Conservation (phyloP, 2,113 vertebrate genomes). For the Puma concolor region DNA sequence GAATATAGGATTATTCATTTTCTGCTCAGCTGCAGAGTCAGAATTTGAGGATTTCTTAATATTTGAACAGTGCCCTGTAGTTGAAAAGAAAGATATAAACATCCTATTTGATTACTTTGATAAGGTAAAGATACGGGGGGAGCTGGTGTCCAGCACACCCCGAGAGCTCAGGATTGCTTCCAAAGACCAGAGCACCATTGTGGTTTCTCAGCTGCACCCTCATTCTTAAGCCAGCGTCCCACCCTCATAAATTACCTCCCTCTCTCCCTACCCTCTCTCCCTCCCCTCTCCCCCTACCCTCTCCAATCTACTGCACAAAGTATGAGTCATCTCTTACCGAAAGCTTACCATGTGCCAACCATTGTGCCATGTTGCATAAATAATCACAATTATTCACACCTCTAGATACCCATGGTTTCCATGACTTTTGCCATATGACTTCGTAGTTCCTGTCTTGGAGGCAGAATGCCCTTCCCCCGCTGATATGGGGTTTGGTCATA, state of each 20-base stretch:
- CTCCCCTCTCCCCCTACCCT: background rate
- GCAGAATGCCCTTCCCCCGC: background rate
- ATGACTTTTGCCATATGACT: background rate
- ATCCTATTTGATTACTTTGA: background rate
- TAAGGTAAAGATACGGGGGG: background rate
- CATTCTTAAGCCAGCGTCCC: background rate
- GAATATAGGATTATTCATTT: slow-evolving; percentile 38
- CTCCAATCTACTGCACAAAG: background rate
- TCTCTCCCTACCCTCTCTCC: background rate
- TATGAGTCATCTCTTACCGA: background rate
- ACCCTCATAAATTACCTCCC: accelerated
- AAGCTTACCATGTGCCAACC: accelerated
- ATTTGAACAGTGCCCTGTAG: background rate
- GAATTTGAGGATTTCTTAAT: slow-evolving; percentile 49
- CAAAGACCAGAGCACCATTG: background rate
- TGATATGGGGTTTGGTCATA: background rate
- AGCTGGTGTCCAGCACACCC: background rate
- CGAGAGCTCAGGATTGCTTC: background rate
- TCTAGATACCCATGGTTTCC: background rate
- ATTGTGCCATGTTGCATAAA: background rate
- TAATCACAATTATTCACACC: background rate
- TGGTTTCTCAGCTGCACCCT: background rate
- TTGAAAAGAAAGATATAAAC: background rate
- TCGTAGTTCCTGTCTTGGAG: background rate
- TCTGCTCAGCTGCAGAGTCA: background rate